Percentiles rank a stretch among this genome's conserved stretches.
These are phyloP conservation scores for Phylloscopus trochilus DNA, from an alignment of 2,113 vertebrate genomes.

Conservation along the genomic window DNA sequence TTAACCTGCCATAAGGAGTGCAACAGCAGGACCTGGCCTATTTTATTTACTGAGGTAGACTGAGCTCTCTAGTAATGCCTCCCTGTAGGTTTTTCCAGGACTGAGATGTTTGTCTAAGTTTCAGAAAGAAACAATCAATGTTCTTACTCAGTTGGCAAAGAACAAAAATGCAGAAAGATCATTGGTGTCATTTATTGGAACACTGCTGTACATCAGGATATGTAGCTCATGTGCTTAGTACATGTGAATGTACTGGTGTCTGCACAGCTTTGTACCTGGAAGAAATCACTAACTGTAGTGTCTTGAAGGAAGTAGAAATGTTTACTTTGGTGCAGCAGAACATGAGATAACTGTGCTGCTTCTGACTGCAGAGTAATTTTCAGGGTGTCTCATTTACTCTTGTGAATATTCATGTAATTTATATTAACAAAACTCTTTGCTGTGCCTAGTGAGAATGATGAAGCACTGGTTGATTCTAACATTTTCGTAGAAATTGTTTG, in stretches of 20 bases:
- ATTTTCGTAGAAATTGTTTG: not conserved
- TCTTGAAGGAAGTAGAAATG: not conserved
- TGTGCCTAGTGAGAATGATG: not conserved
- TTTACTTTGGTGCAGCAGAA: not conserved
- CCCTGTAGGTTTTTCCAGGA: not conserved
- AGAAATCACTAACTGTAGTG: not conserved
- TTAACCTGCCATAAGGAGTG: not conserved
- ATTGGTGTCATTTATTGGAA: not conserved
- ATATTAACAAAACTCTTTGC: not conserved
- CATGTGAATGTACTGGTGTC: not conserved
- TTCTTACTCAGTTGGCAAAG: not conserved
- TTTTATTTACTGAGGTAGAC: not conserved
- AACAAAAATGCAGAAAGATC: not conserved
- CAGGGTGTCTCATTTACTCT: not conserved
- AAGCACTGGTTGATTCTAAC: not conserved
- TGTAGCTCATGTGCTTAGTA: not conserved
- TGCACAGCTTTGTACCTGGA: not conserved
- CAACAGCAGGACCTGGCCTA: not conserved
- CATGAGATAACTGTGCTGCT: not conserved
- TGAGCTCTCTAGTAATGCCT: not conserved
- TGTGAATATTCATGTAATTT: not conserved
- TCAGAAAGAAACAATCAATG: not conserved
- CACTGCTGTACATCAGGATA: accelerated
- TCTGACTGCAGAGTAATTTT: not conserved
- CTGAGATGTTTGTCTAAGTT: not conserved